Percentiles rank a stretch among this genome's conserved stretches.
These are phyloP conservation scores for Diuraphis noxia DNA, from an alignment of 1,140 invertebrate genomes.

Conservation along the genomic window DNA sequence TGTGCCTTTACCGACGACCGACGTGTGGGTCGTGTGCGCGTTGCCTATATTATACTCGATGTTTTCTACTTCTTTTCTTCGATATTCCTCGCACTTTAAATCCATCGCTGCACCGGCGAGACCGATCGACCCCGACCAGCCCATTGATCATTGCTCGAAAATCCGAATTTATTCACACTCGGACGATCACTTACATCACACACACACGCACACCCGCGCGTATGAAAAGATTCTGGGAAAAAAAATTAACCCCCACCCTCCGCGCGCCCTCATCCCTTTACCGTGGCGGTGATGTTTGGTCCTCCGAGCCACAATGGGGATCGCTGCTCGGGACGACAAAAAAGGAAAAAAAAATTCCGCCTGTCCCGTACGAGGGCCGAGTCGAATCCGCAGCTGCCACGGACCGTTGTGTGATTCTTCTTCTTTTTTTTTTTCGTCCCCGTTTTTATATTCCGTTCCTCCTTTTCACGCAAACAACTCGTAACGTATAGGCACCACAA, in stretches of 20 bases:
- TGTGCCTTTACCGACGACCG: background rate
- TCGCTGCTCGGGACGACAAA: background rate
- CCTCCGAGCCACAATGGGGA: background rate
- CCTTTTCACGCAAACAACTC: conserved; percentile 13
- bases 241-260: background rate
- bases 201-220: no score
- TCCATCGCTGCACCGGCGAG: background rate
- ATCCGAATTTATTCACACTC: conserved; percentile 49
- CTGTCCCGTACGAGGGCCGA: conserved; percentile 12
- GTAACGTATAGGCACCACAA: background rate
- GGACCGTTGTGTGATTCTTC: background rate
- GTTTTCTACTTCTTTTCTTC: background rate
- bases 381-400: conserved; percentile 33
- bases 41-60: no score
- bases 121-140: background rate
- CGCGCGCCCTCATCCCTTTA: background rate
- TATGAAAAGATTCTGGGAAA: background rate
- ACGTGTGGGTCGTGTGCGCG: background rate
- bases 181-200: conserved; percentile 29
- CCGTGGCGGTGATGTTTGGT: background rate
- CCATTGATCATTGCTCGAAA: conserved; percentile 3
- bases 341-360: conserved; percentile 25
- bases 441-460: background rate
- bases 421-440: background rate
- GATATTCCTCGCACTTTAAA: background rate